Evolutionary conservation across 2,888 invertebrate genomes (phyloP).

Genomic region (Nymphalis polychloros): DNA sequence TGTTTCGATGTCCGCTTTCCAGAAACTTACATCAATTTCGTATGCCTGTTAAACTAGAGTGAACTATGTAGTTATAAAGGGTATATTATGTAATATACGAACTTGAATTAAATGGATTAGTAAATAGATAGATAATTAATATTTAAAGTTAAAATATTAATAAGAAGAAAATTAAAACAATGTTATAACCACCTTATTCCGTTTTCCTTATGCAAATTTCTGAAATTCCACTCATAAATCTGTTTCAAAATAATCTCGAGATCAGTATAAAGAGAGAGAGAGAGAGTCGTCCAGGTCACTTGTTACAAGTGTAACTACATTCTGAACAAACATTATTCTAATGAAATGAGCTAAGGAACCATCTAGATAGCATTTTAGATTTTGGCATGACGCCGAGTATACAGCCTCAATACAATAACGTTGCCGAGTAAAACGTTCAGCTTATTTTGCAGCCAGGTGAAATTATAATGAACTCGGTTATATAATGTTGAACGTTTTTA

Average conservation of each 20-base stretch:
- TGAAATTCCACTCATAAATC: neutral
- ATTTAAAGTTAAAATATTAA: no score
- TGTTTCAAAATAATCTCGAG: neutral
- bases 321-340: constrained; percentile 30
- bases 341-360: constrained; percentile 35
- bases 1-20: no score
- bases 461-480: constrained; percentile 3
- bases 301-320: constrained; percentile 6
- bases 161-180: no score
- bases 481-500: constrained; percentile 1
- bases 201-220: constrained; percentile 1
- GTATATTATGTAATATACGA: no score
- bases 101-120: no score
- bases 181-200: neutral
- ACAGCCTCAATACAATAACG: constrained; percentile 15
- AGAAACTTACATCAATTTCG: no score
- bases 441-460: constrained; percentile 17
- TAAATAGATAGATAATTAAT: no score
- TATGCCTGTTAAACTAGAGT: no score
- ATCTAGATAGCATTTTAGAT: constrained; percentile 29
- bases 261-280: neutral
- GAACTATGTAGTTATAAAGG: no score
- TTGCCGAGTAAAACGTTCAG: constrained; percentile 17
- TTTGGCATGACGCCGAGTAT: constrained; percentile 38
- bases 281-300: constrained; percentile 1